Evolutionary conservation across 2,888 invertebrate genomes (phyloP).

Genomic region (Cynaeus angustus): DNA sequence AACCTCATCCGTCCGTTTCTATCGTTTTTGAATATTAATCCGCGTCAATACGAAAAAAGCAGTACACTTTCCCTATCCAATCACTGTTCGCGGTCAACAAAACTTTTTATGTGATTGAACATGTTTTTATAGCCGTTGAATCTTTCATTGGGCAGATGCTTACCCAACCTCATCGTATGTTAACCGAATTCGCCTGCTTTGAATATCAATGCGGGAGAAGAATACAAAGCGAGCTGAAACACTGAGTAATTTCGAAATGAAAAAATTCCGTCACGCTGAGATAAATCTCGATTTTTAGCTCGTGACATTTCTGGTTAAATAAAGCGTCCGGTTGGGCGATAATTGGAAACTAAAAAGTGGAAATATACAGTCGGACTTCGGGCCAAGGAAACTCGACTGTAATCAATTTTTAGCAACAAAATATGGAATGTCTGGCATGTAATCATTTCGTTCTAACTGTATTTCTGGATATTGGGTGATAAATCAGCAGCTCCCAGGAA

Average conservation of each 20-base stretch:
- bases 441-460: background rate
- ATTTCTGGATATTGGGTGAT: background rate
- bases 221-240: constrained; percentile 8
- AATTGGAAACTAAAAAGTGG: constrained; percentile 15
- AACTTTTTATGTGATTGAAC: constrained; percentile 21
- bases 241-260: constrained; percentile 7
- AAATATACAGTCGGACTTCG: too few species aligned
- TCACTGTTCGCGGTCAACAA: constrained; percentile 5
- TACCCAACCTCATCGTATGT: constrained; percentile 36
- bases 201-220: constrained; percentile 26
- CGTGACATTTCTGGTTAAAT: background rate
- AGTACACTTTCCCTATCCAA: constrained; percentile 11
- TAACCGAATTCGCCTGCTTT: constrained; percentile 43
- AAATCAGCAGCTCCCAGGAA: background rate
- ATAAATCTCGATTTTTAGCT: constrained; percentile 1
- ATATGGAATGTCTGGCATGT: too few species aligned
- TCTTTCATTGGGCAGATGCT: constrained; percentile 30
- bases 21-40: background rate
- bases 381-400: too few species aligned
- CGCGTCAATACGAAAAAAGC: background rate
- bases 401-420: too few species aligned
- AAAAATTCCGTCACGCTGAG: constrained; percentile 6
- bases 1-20: background rate
- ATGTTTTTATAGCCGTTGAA: constrained; percentile 35
- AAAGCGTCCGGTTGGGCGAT: background rate